These are phyloP conservation scores for Gulo gulo DNA, from an alignment of 2,113 vertebrate species.

Conservation along the genomic window DNA sequence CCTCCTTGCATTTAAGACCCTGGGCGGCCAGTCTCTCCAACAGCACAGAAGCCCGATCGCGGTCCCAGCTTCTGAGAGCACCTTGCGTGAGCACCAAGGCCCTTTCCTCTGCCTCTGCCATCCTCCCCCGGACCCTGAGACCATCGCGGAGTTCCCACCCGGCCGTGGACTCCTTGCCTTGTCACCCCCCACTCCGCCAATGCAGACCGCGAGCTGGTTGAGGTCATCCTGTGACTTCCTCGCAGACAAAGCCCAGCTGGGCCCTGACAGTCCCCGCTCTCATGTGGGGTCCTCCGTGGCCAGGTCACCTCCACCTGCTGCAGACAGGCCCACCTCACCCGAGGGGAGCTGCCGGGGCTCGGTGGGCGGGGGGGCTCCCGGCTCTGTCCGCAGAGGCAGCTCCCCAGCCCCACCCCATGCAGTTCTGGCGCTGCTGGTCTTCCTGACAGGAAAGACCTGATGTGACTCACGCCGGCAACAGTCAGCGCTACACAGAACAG, in stretches of 20 bases:
- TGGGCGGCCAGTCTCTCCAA: too few species aligned
- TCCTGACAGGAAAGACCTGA: not conserved
- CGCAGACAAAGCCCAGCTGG: not conserved
- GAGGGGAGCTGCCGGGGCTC: not conserved
- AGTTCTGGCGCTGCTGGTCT: not conserved
- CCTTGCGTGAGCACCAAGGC: not conserved
- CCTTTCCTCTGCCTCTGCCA: not conserved
- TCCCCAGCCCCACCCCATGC: too few species aligned
- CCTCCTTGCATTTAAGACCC: not conserved
- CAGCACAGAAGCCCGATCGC: not conserved
- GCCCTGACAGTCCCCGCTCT: not conserved
- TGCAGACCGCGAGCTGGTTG: not conserved
- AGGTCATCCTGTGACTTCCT: not conserved
- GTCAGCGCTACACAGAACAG: not conserved
- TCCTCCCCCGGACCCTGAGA: not conserved
- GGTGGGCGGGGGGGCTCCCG: fast-evolving
- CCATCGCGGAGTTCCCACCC: not conserved
- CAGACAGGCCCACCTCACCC: not conserved
- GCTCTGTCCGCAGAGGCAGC: not conserved
- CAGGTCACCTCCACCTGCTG: not conserved
- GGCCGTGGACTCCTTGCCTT: not conserved
- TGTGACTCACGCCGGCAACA: not conserved
- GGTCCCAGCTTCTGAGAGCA: not conserved
- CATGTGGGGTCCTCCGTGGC: not conserved
- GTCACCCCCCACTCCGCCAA: not conserved